These are phyloP conservation scores for Delphinapterus leucas DNA, from an alignment of 2,113 vertebrate genomes.

Conservation along the genomic window DNA sequence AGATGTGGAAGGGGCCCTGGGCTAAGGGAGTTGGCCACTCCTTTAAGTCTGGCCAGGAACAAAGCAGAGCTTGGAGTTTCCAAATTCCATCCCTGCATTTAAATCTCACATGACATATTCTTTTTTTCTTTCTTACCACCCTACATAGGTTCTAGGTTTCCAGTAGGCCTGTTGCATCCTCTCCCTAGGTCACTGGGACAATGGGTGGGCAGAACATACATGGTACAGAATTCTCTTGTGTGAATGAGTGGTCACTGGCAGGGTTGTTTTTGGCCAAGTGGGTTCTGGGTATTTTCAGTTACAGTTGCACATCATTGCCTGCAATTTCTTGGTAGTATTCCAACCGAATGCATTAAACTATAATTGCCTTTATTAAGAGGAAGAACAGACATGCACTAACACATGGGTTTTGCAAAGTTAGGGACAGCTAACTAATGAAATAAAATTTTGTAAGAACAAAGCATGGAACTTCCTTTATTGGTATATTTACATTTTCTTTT, in stretches of 20 bases:
- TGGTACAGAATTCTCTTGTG: neutral
- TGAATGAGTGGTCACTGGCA: conserved; percentile 26
- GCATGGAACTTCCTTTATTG: conserved; percentile 69
- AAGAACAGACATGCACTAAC: conserved; percentile 70
- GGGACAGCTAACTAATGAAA: conserved; percentile 74
- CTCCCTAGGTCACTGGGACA: neutral
- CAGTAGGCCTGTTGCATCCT: neutral
- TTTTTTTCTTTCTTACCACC: neutral
- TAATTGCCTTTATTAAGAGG: conserved; percentile 58
- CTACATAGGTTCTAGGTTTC: neutral
- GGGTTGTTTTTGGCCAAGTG: conserved; percentile 46
- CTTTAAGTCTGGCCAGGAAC: neutral
- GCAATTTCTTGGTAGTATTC: conserved; percentile 52
- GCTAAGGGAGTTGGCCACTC: neutral
- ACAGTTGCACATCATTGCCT: conserved; percentile 58
- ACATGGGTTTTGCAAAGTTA: conserved; percentile 63
- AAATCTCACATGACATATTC: neutral
- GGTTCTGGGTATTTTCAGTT: conserved; percentile 46
- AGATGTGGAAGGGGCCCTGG: neutral
- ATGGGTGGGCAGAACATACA: neutral
- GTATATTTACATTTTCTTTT: conserved; percentile 78
- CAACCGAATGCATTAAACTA: conserved; percentile 68
- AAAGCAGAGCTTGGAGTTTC: conserved; percentile 6
- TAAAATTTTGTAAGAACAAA: conserved; percentile 69
- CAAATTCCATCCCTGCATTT: neutral